These are phyloP conservation scores for Heliconius ismenius DNA, from an alignment of 2,888 invertebrate species.

Conservation along the genomic window DNA sequence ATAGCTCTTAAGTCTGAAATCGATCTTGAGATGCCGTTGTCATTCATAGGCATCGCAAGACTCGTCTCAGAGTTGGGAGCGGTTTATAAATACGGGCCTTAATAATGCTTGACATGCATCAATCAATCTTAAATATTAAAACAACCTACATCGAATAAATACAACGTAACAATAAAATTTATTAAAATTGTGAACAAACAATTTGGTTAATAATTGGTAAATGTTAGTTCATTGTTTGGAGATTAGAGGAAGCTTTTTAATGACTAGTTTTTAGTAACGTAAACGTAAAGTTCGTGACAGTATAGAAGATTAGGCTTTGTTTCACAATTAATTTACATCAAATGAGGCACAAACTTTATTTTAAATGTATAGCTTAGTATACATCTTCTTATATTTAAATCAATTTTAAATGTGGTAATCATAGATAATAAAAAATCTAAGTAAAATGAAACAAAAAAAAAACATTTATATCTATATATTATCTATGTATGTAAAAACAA, in stretches of 20 bases:
- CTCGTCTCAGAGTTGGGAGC: too few species aligned
- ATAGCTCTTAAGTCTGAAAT: too few species aligned
- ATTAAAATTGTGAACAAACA: constrained; percentile 76
- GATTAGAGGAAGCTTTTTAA: constrained; percentile 53
- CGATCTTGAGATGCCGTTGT: too few species aligned
- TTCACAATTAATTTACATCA: constrained; percentile 13
- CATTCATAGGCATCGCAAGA: too few species aligned
- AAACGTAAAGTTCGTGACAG: constrained; percentile 37
- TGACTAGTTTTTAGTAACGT: constrained; percentile 52
- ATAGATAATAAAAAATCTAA: constrained; percentile 29
- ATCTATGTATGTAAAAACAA: constrained; percentile 23
- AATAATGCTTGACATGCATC: constrained; percentile 8
- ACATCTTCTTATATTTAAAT: constrained; percentile 32
- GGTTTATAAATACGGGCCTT: background rate
- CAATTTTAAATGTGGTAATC: constrained; percentile 31
- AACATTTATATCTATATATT: constrained; percentile 32
- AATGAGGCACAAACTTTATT: constrained; percentile 36
- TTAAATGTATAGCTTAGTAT: constrained; percentile 26
- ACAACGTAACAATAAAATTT: constrained; percentile 79
- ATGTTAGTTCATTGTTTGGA: constrained; percentile 44
- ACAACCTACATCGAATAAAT: constrained; percentile 61
- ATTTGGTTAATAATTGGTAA: constrained; percentile 74
- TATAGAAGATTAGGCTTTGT: constrained; percentile 25
- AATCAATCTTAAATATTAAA: constrained; percentile 49
- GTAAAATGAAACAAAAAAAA: constrained; percentile 28